Evolutionary conservation across 2,797 vertebrate genomes (phyloP).

Genomic region (Choloepus didactylus): DNA sequence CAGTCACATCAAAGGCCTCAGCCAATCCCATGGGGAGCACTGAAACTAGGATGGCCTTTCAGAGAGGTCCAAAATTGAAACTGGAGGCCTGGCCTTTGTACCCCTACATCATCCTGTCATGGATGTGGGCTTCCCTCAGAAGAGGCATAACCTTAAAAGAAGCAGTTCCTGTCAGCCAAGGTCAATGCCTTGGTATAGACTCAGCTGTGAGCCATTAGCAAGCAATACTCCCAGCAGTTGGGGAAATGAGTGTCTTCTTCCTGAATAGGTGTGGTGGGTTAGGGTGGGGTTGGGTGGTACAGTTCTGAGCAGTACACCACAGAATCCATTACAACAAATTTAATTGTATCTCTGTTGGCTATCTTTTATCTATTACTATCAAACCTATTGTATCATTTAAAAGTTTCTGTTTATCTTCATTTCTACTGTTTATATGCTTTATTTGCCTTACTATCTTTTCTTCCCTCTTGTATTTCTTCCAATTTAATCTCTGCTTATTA

Average conservation of each 20-base stretch:
- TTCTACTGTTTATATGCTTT: background rate
- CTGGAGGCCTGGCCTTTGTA: background rate
- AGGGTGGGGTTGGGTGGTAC: background rate
- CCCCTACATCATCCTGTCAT: background rate
- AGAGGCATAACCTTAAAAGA: background rate
- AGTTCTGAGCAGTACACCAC: background rate
- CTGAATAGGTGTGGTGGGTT: background rate
- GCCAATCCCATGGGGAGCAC: background rate
- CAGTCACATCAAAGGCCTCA: background rate
- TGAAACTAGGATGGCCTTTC: background rate
- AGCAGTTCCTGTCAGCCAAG: background rate
- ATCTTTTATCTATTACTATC: background rate
- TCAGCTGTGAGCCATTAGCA: too few species aligned
- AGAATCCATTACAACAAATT: background rate
- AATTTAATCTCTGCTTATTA: background rate
- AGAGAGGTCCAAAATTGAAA: constrained; percentile 29
- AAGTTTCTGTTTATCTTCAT: background rate
- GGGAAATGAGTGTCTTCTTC: background rate
- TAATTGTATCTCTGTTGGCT: background rate
- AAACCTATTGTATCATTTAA: background rate
- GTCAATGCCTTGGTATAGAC: background rate
- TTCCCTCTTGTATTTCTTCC: background rate
- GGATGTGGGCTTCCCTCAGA: background rate
- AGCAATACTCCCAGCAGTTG: background rate
- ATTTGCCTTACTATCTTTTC: constrained; percentile 5